Base-by-base conservation (phyloP, 2,888 invertebrate genomes). In the Operophtera brumata region DNA sequence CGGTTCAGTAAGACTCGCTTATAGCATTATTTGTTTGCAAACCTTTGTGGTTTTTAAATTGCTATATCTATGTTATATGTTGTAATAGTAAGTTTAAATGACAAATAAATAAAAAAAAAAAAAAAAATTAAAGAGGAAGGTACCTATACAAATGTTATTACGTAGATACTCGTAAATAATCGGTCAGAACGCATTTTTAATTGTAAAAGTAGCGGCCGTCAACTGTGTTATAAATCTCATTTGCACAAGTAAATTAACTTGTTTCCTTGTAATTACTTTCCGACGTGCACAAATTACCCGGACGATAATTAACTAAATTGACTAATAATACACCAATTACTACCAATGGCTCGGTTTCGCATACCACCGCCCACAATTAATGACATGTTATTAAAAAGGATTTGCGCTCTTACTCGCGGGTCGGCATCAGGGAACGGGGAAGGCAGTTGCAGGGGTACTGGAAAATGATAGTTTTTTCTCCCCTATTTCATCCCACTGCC, bases 361-460 rank as follows among this genome's bases (percentile, higher is more conserved):
- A 41, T 46, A 40, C 34, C 39, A 46, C 48, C 51, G 44, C 35
- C 54, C 57, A 37, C 50, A 36, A 52, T 54, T 57, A 52, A 60
- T 57, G 57, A 28, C 37, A 47, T 47, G 49, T 56, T 41, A 56
- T 57, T 48, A 57, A 42, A 52, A 50, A 34, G 40, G 45, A 46
- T 36, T 41, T 32, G 9, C 30, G 11, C 12, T 36, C 32, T 47
- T 47, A 39, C 35, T 36, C 35, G 11, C 13, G n/a, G 9, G 10
- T 10, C n/a, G 9, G n/a, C n/a, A n/a, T n/a, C n/a, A n/a, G n/a
- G n/a, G n/a, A n/a, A n/a, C n/a, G n/a, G n/a, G n/a, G n/a, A n/a
- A n/a, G n/a, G 41, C 5, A 12, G 20, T 5, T 7, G 13, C 32
- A 39, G 37, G 47, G 39, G 47, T 32, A 47, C n/a, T n/a, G n/a